Percentiles rank a stretch among this genome's conserved stretches.
These are phyloP conservation scores for Marasmarcha lunaedactyla DNA, from an alignment of 2,888 invertebrate genomes.

Conservation along the genomic window DNA sequence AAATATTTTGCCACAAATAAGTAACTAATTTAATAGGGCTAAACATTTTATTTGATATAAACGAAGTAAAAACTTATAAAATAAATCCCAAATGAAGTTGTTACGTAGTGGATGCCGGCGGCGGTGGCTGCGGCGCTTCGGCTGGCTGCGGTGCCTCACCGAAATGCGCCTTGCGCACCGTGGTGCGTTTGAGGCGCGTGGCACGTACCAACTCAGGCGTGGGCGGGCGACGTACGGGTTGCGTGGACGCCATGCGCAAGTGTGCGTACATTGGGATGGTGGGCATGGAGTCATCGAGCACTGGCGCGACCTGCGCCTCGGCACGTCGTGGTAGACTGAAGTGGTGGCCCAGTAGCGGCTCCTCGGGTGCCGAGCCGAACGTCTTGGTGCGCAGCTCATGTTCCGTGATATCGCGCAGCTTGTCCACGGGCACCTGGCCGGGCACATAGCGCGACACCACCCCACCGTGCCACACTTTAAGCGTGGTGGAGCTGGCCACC, in stretches of 20 bases:
- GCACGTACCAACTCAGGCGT: conserved; percentile 64
- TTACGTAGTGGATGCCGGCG: no score
- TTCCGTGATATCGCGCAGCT: conserved; percentile 46
- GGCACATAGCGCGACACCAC: conserved; percentile 62
- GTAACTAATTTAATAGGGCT: no score
- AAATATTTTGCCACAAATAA: no score
- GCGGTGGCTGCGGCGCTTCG: no score
- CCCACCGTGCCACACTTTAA: conserved; percentile 71
- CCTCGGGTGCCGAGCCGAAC: conserved; percentile 65
- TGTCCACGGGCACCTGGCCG: conserved; percentile 51
- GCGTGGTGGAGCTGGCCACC: conserved; percentile 80
- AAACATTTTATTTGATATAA: no score
- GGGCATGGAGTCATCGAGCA: conserved; percentile 73
- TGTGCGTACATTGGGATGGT: conserved; percentile 78
- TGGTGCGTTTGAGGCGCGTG: conserved; percentile 35
- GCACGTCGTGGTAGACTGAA: conserved; percentile 65
- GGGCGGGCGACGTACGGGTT: conserved; percentile 65
- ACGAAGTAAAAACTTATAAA: no score
- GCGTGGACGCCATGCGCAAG: conserved; percentile 71
- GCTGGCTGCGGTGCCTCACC: conserved; percentile 10
- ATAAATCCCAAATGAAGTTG: no score
- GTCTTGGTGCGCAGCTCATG: conserved; percentile 46
- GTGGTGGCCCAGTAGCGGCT: conserved; percentile 72
- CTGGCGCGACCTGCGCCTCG: conserved; percentile 53
- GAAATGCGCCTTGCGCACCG: conserved; percentile 74